Percentiles rank a stretch among this genome's conserved stretches.
Conservation (phyloP, 2,797 vertebrate species). For the Furcifer pardalis region DNA sequence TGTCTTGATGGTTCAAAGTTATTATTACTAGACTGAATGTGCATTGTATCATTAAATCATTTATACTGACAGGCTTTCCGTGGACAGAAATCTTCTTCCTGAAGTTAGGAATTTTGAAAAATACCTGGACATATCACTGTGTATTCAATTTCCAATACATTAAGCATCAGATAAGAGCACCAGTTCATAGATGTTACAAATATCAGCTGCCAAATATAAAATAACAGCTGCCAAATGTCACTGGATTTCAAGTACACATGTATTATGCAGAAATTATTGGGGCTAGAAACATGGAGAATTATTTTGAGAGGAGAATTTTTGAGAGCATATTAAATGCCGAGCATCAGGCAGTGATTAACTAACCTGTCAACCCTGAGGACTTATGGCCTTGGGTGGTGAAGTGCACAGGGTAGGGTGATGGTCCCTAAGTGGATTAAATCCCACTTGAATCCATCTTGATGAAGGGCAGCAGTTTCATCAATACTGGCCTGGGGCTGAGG, state of each 20-base stretch:
- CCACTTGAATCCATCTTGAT: no score
- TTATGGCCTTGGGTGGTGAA: no score
- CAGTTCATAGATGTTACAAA: not conserved
- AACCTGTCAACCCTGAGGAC: no score
- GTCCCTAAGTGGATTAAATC: no score
- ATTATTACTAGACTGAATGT: not conserved
- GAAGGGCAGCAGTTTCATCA: no score
- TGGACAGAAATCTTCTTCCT: not conserved
- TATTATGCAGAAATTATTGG: not conserved
- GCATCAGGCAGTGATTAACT: no score
- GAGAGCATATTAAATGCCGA: not conserved
- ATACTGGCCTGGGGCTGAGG: no score
- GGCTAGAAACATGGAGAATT: not conserved
- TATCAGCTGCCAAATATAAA: not conserved
- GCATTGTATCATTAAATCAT: not conserved
- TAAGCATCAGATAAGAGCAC: not conserved
- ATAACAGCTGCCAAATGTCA: not conserved
- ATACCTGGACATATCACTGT: not conserved
- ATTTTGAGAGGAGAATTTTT: not conserved
- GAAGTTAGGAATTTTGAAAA: not conserved
- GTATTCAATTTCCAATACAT: not conserved
- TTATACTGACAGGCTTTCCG: not conserved
- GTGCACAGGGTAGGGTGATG: no score
- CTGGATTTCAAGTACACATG: not conserved
- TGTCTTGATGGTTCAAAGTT: no score